Conservation (phyloP, 2,797 vertebrate genomes). For the Sebastes paucispinis region DNA sequence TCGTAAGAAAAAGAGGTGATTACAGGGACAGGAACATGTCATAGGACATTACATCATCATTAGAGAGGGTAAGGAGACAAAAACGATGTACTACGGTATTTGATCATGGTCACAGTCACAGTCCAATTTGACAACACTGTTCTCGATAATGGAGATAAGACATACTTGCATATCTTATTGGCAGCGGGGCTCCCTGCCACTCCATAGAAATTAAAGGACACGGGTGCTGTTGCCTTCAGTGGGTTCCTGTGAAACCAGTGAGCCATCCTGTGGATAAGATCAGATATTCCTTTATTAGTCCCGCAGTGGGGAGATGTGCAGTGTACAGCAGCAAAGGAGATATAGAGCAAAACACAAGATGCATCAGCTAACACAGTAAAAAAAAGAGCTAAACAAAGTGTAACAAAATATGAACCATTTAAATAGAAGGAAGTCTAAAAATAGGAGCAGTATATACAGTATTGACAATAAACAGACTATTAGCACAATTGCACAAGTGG, state of each 20-base stretch:
- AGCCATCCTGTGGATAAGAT: slow-evolving; percentile 83
- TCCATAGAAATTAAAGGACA: slow-evolving; percentile 94
- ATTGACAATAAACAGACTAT: too few relatives aligned
- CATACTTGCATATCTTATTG: slow-evolving; percentile 97
- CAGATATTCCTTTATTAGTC: too few relatives aligned
- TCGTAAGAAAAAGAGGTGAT: neutral
- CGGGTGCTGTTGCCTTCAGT: slow-evolving; percentile 94
- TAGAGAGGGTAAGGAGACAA: neutral
- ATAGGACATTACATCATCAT: neutral
- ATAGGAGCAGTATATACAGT: too few relatives aligned
- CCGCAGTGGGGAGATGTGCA: too few relatives aligned
- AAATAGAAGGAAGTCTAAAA: too few relatives aligned
- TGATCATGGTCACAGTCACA: neutral
- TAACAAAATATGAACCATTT: too few relatives aligned
- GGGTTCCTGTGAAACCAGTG: slow-evolving; percentile 99
- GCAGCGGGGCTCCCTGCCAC: slow-evolving; percentile 90
- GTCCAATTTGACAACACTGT: neutral
- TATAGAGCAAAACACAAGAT: too few relatives aligned
- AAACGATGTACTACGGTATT: neutral
- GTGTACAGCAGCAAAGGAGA: too few relatives aligned
- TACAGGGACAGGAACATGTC: neutral
- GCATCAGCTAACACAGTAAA: too few relatives aligned
- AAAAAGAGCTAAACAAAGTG: too few relatives aligned
- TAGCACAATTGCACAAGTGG: too few relatives aligned
- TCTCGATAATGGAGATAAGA: slow-evolving; percentile 4